Base-by-base conservation (phyloP, 30 jellyfish, hydroid and myxozoan species). In the Rhopilema esculentum region DNA sequence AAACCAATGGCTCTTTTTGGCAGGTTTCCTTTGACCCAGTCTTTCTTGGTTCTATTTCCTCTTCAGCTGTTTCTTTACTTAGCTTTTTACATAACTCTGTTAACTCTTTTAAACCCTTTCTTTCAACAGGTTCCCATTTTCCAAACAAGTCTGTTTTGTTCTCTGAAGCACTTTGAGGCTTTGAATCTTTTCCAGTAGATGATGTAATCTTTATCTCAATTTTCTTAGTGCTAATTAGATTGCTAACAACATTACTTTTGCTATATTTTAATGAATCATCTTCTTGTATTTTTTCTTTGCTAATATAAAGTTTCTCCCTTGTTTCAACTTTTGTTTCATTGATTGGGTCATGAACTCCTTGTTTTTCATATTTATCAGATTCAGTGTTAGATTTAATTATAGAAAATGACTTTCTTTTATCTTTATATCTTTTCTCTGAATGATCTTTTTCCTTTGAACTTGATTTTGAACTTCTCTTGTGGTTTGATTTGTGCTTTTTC, bases 91-190 rank as follows among this genome's bases (percentile, higher is more conserved):
- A 85, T 20, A 85, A 49, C 33, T 85, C 94, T n/a, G 94, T 85
- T 19, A 85, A 65, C 0, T 87, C 94, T 28, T 66, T 85, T 66
- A 85, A 66, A 23, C 83, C 66, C n/a, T 74, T 48, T 24, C 74
- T 65, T 50, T 75, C 94, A 7, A 85, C 94, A 15, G 94, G 94
- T 49, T 85, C 88, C 94, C 94, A 85, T 65, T 85, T 75, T 27
- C 94, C 94, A 73, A 85, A 72, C 63, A 85, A 66, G 52, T 85
- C 88, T 30, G 74, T 64, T 63, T 85, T 70, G 1, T 53, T 72
- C 7, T 75, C 78, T 29, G 28, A 17, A 7, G 57, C 18, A 21
- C 19, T 49, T 19, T 52, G 30, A 24, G 32, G 30, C 1, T 73
- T 63, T 25, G 49, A 67, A 30, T 65, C 80, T 31, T 68, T 52